Conservation (phyloP, 2,888 invertebrate genomes). For the Hydrotaea cyrtoneurina region DNA sequence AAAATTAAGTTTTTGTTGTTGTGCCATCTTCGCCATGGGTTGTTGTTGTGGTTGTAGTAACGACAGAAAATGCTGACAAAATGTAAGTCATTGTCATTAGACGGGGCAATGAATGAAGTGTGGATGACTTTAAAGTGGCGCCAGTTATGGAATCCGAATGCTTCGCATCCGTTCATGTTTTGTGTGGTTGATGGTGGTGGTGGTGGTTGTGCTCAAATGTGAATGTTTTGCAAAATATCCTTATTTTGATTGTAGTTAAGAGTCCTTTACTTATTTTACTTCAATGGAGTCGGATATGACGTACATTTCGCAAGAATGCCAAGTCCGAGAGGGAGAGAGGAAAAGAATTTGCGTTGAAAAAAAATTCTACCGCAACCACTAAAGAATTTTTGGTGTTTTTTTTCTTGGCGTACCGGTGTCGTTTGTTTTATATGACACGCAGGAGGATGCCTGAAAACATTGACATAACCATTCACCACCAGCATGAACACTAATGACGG, state of each 20-base stretch:
- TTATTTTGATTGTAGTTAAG: not conserved
- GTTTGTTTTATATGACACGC: slow-evolving; percentile 44
- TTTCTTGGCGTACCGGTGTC: slow-evolving; percentile 65
- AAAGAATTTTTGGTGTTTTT: slow-evolving; percentile 65
- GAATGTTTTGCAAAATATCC: slow-evolving; percentile 23
- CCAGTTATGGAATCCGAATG: slow-evolving; percentile 55
- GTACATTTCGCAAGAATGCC: slow-evolving; percentile 57
- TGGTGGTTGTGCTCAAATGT: slow-evolving; percentile 21
- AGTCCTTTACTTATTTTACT: not conserved
- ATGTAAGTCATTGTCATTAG: slow-evolving; percentile 66
- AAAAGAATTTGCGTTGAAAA: slow-evolving; percentile 60
- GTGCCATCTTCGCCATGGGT: not conserved
- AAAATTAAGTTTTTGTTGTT: slow-evolving; percentile 56
- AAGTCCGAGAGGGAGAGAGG: not conserved
- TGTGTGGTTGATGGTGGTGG: slow-evolving; percentile 42
- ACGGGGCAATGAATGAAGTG: slow-evolving; percentile 64
- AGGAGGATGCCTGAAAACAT: slow-evolving; percentile 46
- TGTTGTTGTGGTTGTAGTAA: slow-evolving; percentile 26
- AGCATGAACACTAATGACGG: slow-evolving; percentile 20
- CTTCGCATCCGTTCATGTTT: not conserved
- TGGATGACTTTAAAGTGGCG: slow-evolving; percentile 66
- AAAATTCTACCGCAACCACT: slow-evolving; percentile 69
- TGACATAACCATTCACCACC: slow-evolving; percentile 56
- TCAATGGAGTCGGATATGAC: slow-evolving; percentile 47
- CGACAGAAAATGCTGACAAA: slow-evolving; percentile 52